Percentiles rank a stretch among this genome's conserved stretches.
phyloP scores from a whole-genome alignment of 2,113 vertebrate genomes.

The Rhynchomys soricoides region DNA sequence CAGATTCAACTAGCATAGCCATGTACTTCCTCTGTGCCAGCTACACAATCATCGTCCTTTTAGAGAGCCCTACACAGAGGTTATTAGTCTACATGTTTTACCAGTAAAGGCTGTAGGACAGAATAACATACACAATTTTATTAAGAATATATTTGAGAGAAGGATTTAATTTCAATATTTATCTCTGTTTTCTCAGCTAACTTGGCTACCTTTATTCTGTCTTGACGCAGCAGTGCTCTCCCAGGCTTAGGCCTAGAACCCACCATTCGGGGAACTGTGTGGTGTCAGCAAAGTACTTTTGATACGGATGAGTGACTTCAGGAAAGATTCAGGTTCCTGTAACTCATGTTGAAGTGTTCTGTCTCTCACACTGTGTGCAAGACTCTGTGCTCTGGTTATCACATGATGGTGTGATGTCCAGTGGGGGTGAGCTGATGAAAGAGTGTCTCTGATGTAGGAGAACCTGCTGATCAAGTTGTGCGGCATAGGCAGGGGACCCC shows the following conservation, averaged over 20 bases:
- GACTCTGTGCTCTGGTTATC: background rate
- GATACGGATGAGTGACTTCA: background rate
- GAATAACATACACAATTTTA: background rate
- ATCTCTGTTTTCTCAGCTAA: background rate
- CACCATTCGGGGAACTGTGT: background rate
- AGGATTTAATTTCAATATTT: background rate
- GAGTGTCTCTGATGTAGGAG: background rate
- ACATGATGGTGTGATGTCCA: background rate
- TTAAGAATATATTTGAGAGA: background rate
- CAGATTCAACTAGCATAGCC: background rate
- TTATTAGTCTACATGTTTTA: background rate
- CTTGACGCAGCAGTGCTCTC: background rate
- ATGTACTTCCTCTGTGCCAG: background rate
- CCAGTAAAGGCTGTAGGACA: background rate
- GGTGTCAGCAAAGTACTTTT: background rate
- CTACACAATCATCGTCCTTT: background rate
- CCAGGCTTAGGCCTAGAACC: background rate
- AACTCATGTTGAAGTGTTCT: background rate
- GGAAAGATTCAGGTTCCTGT: background rate
- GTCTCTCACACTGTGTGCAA: background rate
- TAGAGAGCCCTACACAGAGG: rapidly evolving
- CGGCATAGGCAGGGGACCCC: rapidly evolving
- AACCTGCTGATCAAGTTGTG: background rate
- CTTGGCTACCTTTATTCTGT: background rate
- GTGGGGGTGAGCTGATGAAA: background rate